These are phyloP conservation scores for Nomada hirtipes DNA, from an alignment of 2,888 invertebrate species.

Conservation along the genomic window DNA sequence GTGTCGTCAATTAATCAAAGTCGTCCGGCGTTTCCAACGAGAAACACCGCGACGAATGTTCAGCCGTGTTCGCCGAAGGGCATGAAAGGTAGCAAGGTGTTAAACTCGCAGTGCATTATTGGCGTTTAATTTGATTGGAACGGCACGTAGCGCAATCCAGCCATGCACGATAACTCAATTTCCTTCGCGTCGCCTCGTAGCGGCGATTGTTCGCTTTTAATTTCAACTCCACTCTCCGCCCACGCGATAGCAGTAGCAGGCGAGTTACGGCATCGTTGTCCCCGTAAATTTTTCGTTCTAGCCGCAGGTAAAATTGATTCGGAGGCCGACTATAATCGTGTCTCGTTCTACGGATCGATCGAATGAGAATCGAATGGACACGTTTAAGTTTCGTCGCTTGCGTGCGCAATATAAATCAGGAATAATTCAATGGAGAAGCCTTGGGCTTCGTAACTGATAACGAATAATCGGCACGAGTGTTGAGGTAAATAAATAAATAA, in stretches of 20 bases:
- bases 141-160: conserved; percentile 20
- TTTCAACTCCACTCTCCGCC: conserved; percentile 21
- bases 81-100: not conserved
- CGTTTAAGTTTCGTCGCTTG: too few relatives aligned
- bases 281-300: conserved; percentile 16
- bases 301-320: not conserved
- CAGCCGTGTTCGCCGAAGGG: not conserved
- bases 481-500: too few relatives aligned
- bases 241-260: not conserved
- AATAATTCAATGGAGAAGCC: too few relatives aligned
- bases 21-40: too few relatives aligned
- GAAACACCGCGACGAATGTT: too few relatives aligned
- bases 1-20: too few relatives aligned
- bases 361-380: too few relatives aligned
- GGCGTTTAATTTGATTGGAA: conserved; percentile 37
- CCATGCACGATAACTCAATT: conserved; percentile 39
- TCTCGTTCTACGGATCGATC: too few relatives aligned
- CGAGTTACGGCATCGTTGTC: conserved; percentile 17
- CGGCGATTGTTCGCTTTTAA: conserved; percentile 37
- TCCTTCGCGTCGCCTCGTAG: conserved; percentile 22
- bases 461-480: too few relatives aligned
- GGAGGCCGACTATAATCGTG: not conserved
- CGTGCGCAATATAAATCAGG: too few relatives aligned
- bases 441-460: too few relatives aligned
- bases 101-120: conserved; percentile 23